Percentiles rank a stretch among this genome's conserved stretches.
Conservation (phyloP, 2,797 vertebrate genomes). For the Myotis myotis region DNA sequence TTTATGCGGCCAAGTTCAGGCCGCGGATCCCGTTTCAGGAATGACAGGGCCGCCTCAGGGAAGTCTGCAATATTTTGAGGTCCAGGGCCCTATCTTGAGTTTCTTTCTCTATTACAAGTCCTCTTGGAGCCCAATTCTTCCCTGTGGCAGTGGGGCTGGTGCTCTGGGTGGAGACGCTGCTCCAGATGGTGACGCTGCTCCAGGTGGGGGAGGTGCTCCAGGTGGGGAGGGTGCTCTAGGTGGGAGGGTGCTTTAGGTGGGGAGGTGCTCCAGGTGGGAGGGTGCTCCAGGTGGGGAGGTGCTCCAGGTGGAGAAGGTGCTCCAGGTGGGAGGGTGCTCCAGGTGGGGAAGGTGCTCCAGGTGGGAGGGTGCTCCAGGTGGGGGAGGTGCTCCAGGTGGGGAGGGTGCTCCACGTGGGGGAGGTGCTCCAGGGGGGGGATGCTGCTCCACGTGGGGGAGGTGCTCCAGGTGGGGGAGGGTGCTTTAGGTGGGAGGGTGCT, state of each 20-base stretch:
- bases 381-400: too few relatives aligned
- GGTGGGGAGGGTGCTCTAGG: too few relatives aligned
- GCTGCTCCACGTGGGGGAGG: too few relatives aligned
- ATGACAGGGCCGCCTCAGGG: conserved; percentile 75
- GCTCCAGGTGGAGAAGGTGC: background rate
- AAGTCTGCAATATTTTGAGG: conserved; percentile 79
- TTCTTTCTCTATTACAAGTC: conserved; percentile 68
- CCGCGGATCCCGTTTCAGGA: conserved; percentile 84
- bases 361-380: background rate
- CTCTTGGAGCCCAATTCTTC: background rate
- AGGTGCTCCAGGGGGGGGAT: too few relatives aligned
- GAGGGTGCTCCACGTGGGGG: too few relatives aligned
- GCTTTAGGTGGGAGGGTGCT: too few relatives aligned
- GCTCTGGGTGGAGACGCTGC: background rate
- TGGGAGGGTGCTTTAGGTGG: background rate
- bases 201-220: too few relatives aligned
- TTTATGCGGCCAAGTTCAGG: conserved; percentile 87
- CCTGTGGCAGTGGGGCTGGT: background rate
- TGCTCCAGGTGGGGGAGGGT: too few relatives aligned
- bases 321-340: background rate
- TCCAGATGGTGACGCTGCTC: too few relatives aligned
- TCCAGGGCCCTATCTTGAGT: conserved; percentile 70
- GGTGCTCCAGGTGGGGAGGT: background rate
- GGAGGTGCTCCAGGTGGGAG: background rate
- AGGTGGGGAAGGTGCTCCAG: background rate